Conservation (phyloP, 2,113 vertebrate species). For the Peromyscus leucopus region DNA sequence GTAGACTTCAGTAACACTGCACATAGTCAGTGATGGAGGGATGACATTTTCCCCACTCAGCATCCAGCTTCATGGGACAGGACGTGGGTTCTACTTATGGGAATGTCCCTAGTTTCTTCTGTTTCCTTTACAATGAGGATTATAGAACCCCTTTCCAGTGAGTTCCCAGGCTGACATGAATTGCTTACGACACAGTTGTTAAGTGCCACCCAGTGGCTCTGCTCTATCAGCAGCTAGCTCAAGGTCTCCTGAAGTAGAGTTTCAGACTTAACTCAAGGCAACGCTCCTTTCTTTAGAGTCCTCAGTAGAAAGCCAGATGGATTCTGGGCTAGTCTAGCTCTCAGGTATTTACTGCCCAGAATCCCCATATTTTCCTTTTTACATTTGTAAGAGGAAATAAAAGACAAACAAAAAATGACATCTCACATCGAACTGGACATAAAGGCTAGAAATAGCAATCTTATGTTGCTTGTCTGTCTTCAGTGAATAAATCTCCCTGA, state of each 20-base stretch:
- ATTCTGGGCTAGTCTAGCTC: neutral
- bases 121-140: neutral
- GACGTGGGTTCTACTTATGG: neutral
- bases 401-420: neutral
- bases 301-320: neutral
- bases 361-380: neutral
- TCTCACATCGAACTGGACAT: too few species aligned
- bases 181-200: too few species aligned
- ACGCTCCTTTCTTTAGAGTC: neutral
- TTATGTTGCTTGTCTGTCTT: neutral
- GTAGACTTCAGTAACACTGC: neutral
- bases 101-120: neutral
- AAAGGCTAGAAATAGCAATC: neutral
- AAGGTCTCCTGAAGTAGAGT: neutral
- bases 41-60: neutral
- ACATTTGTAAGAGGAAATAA: neutral
- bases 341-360: neutral
- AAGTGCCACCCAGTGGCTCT: neutral
- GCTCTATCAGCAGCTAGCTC: neutral
- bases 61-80: neutral
- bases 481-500: neutral
- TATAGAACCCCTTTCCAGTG: neutral
- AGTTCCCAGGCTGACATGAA: neutral
- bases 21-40: neutral
- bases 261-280: neutral